These are phyloP conservation scores for Drosophila fuyamai DNA, from an alignment of 1,140 invertebrate species.

Conservation along the genomic window DNA sequence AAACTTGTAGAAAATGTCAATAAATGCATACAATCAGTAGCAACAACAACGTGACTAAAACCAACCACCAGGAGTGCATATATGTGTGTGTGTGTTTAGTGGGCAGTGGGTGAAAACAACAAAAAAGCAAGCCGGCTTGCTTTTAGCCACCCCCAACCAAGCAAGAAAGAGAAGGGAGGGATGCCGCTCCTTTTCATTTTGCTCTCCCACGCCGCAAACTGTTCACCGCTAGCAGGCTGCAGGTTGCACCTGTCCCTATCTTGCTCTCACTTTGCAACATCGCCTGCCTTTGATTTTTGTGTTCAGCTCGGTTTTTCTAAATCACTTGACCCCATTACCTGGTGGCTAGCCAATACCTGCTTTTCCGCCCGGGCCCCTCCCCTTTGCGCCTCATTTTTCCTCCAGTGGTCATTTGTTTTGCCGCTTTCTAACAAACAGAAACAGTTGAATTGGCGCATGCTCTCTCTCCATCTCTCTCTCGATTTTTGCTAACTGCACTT, in stretches of 20 bases:
- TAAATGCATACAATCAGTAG: constrained; percentile 69
- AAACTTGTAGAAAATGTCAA: constrained; percentile 65
- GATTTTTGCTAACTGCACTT: constrained; percentile 20
- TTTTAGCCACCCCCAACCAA: constrained; percentile 56
- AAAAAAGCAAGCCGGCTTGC: constrained; percentile 50
- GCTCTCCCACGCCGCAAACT: constrained; percentile 42
- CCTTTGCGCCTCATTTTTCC: constrained; percentile 6
- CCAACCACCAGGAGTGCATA: constrained; percentile 68
- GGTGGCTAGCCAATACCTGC: constrained; percentile 67
- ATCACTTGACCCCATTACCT: constrained; percentile 82
- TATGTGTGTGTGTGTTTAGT: constrained; percentile 33
- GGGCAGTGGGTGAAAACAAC: constrained; percentile 49
- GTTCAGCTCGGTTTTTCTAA: constrained; percentile 56
- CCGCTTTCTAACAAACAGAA: constrained; percentile 80
- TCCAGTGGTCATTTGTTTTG: constrained; percentile 77
- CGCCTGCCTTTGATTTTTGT: constrained; percentile 50
- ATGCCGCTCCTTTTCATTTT: constrained; percentile 25
- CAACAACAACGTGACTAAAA: constrained; percentile 54
- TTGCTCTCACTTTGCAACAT: constrained; percentile 38
- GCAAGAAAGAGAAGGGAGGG: constrained; percentile 14
- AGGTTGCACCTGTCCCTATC: constrained; percentile 67
- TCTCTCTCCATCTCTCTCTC: constrained; percentile 6
- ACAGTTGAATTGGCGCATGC: constrained; percentile 80
- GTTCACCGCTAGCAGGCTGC: constrained; percentile 39
- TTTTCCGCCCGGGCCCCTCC: constrained; percentile 16